Conservation (phyloP, 2,113 vertebrate genomes). For the Takifugu flavidus region DNA sequence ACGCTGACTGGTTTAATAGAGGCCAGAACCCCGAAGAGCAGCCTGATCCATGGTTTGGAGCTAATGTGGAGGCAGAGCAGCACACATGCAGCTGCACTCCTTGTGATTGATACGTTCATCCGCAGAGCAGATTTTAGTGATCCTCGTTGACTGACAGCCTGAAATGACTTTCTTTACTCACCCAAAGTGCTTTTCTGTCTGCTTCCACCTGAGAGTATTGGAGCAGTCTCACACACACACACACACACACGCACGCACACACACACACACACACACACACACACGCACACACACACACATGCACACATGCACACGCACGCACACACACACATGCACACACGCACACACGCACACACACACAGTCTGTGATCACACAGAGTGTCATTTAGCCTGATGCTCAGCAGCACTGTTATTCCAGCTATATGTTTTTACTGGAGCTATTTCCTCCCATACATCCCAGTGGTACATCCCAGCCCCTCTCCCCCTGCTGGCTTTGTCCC, state of each 20-base stretch:
- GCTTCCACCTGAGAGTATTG: slow-evolving; percentile 56
- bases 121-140: slow-evolving; percentile 45
- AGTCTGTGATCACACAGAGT: not conserved
- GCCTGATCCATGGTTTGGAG: slow-evolving; percentile 14
- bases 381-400: not conserved
- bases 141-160: slow-evolving; percentile 63
- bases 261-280: not conserved
- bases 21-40: not conserved
- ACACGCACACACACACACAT: not conserved
- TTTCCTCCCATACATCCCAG: too few relatives aligned
- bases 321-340: not conserved
- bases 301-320: not conserved
- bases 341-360: not conserved
- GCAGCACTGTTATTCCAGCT: not conserved
- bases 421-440: too few relatives aligned
- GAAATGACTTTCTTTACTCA: slow-evolving; percentile 69
- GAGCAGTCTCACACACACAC: slow-evolving; percentile 23
- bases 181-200: slow-evolving; percentile 53
- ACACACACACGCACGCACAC: not conserved
- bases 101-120: slow-evolving; percentile 52
- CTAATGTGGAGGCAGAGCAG: slow-evolving; percentile 33
- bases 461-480: too few relatives aligned
- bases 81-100: slow-evolving; percentile 25
- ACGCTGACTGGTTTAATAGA: not conserved
- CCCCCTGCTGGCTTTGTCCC: too few relatives aligned